Base-by-base conservation (phyloP, 2,888 invertebrate species). In the Philonicus albiceps region DNA sequence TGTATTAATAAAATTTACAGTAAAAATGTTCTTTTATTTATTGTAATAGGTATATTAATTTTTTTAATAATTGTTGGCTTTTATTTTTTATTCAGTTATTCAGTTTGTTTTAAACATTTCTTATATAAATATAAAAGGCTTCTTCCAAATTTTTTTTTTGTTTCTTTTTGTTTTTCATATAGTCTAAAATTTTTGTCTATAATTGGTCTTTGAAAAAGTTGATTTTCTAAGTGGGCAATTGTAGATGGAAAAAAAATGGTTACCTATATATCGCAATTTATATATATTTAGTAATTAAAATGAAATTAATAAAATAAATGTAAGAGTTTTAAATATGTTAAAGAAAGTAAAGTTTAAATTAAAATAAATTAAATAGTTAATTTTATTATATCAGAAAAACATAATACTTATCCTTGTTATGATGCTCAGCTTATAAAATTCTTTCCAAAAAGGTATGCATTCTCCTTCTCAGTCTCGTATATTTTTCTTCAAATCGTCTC, bases 51-150 rank as follows among this genome's bases (percentile, higher is more conserved):
- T 37, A 74, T 37, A 13, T 74, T 74, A 74, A 74, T 27, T 30
- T 13, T 74, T 74, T 22, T 37, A 31, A 34, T 74, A 74, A 34
- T 74, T 74, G 34, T 74, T 74, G 31, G 37, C 16, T 74, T 64
- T n/a, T n/a, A n/a, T n/a, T 74, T 31, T 43, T 43, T 43, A 43
- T 43, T 43, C 13, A 43, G 37, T 40, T 34, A 74, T 74, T 74
- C 31, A 31, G 27, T 74, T 74, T 31, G 3, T 74, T 74, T 37
- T 74, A 34, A 74, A 74, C 19, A 34, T 27, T 34, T 74, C 27
- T 74, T 74, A 31, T 74, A 74, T 37, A 74, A 31, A 74, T 74
- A 74, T 74, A 74, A 74, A 74, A 74, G 74, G 74, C 74, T 74
- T 74, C 74, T 34, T 34, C 37, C 37, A 74, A 74, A 31, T 34